phyloP scores from a whole-genome alignment of 2,888 invertebrate species.

The Limnephilus marmoratus region DNA sequence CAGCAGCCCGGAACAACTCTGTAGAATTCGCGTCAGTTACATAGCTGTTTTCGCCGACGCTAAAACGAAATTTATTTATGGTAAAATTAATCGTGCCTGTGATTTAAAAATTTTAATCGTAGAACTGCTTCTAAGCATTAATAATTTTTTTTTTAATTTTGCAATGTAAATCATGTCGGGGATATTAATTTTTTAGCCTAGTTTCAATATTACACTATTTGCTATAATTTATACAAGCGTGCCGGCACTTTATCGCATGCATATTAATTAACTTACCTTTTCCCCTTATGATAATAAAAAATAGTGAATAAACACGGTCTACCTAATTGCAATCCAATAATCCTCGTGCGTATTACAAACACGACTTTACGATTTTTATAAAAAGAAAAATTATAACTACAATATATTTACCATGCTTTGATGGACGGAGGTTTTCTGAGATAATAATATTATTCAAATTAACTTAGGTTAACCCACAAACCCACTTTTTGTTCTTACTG shows the following conservation, averaged over 20 bases:
- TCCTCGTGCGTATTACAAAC: not conserved
- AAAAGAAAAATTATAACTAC: not conserved
- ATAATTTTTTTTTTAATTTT: not conserved
- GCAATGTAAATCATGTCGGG: not conserved
- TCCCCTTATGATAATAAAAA: too few relatives aligned
- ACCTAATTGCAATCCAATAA: not conserved
- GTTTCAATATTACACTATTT: not conserved
- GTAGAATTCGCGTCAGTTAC: too few relatives aligned
- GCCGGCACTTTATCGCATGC: not conserved
- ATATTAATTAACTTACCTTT: not conserved
- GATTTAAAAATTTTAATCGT: not conserved
- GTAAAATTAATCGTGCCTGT: not conserved
- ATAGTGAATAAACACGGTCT: not conserved
- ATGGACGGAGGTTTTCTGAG: not conserved
- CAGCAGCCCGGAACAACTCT: too few relatives aligned
- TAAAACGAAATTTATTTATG: not conserved
- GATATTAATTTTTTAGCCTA: not conserved
- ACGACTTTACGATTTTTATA: not conserved
- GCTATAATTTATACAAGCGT: not conserved
- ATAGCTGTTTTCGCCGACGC: too few relatives aligned
- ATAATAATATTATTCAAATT: not conserved
- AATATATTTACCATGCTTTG: not conserved
- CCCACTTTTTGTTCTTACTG: not conserved
- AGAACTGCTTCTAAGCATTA: not conserved
- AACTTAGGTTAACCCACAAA: not conserved